Evolutionary conservation across 2,888 invertebrate genomes (phyloP).

Genomic region (Serripes groenlandicus): DNA sequence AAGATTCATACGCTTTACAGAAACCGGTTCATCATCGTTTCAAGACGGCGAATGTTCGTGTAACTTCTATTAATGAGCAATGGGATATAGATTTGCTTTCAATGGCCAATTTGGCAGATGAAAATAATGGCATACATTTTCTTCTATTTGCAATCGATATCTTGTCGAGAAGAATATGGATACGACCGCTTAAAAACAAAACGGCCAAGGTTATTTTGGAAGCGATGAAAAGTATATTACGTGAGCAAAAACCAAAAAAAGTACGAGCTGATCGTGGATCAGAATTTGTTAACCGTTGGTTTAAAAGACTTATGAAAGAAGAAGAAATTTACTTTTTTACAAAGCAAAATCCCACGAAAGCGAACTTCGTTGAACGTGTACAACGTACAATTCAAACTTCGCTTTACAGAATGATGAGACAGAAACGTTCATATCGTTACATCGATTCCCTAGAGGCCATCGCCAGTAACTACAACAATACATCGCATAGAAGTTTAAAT

Average conservation of each 20-base stretch:
- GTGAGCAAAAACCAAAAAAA: slow-evolving; percentile 1
- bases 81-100: neutral
- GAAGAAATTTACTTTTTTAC: slow-evolving; percentile 28
- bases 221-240: slow-evolving; percentile 26
- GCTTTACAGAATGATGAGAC: neutral
- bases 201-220: slow-evolving; percentile 27
- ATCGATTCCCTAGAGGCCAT: neutral
- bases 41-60: slow-evolving; percentile 46
- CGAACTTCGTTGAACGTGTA: slow-evolving; percentile 12
- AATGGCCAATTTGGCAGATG: slow-evolving; percentile 28
- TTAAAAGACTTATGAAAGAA: slow-evolving; percentile 14
- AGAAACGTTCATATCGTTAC: slow-evolving; percentile 7
- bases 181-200: slow-evolving; percentile 44
- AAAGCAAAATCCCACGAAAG: slow-evolving; percentile 29
- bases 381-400: neutral
- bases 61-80: slow-evolving; percentile 40
- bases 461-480: slow-evolving; percentile 16
- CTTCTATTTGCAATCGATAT: slow-evolving; percentile 49
- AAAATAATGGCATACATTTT: slow-evolving; percentile 51
- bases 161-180: slow-evolving; percentile 43
- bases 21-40: slow-evolving; percentile 33
- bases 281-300: slow-evolving; percentile 32
- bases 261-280: slow-evolving; percentile 18
- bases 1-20: slow-evolving; percentile 50
- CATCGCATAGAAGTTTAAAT: slow-evolving; percentile 36